phyloP scores from a whole-genome alignment of 2,113 vertebrate genomes.

The Orycteropus afer region DNA sequence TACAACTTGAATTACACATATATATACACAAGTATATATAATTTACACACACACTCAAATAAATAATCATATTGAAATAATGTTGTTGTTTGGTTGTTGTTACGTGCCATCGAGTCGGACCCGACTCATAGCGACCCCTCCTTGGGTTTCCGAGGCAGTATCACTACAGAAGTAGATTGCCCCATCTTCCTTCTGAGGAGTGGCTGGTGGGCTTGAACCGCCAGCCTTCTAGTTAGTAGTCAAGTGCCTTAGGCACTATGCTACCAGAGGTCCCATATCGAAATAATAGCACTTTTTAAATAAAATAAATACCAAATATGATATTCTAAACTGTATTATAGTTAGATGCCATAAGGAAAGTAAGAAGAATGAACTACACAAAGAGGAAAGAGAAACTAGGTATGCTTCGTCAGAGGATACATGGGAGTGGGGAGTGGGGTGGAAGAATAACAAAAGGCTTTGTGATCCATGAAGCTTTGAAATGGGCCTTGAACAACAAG shows the following conservation, averaged over 20 bases:
- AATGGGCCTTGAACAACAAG: not conserved
- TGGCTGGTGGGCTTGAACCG: too few relatives aligned
- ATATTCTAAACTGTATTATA: not conserved
- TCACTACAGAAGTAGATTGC: too few relatives aligned
- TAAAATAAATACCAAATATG: conserved; percentile 13
- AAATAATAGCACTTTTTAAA: conserved; percentile 13
- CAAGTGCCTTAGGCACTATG: too few relatives aligned
- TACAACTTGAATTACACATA: not conserved
- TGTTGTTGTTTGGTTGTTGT: too few relatives aligned
- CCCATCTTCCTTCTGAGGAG: too few relatives aligned
- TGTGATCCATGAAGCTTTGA: not conserved
- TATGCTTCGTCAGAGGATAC: not conserved
- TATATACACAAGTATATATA: not conserved
- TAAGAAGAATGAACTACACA: not conserved
- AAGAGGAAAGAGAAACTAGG: not conserved
- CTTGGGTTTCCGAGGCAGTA: too few relatives aligned
- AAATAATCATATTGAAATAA: not conserved
- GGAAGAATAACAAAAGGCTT: conserved; percentile 11
- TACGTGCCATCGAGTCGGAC: too few relatives aligned
- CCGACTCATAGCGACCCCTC: too few relatives aligned
- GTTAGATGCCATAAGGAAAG: not conserved
- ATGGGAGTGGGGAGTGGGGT: not conserved
- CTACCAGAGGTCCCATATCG: too few relatives aligned
- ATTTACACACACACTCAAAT: not conserved
- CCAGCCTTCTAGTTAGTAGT: too few relatives aligned